Evolutionary conservation across 2,888 invertebrate genomes (phyloP).

Genomic region (Drosophila testacea): DNA sequence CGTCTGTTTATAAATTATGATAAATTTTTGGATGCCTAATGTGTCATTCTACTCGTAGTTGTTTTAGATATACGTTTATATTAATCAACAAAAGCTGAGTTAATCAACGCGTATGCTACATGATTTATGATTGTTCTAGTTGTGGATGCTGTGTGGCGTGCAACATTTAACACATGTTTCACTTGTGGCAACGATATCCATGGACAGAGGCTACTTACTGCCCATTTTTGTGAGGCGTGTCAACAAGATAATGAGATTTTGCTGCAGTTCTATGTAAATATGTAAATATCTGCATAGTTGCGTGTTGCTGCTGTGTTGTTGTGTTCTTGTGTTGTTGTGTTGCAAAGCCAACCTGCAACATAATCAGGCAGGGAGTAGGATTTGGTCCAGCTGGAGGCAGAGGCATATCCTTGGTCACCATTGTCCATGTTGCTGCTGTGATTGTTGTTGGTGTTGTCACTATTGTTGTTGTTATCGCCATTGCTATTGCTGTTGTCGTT

Average conservation of each 20-base stretch:
- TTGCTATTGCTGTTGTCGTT: conserved; percentile 41
- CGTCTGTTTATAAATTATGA: conserved; percentile 64
- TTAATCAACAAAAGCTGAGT: conserved; percentile 54
- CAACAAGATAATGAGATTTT: conserved; percentile 74
- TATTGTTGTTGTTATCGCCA: conserved; percentile 23
- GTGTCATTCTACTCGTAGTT: conserved; percentile 49
- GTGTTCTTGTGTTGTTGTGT: too few species aligned
- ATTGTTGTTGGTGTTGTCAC: conserved; percentile 26
- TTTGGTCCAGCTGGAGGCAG: conserved; percentile 14
- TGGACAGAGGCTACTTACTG: conserved; percentile 10
- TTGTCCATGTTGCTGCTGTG: conserved; percentile 27
- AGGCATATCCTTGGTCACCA: conserved; percentile 5
- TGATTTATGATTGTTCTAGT: conserved; percentile 59
- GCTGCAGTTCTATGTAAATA: conserved; percentile 43
- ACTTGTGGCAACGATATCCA: conserved; percentile 3
- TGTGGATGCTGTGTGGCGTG: conserved; percentile 34
- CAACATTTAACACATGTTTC: conserved; percentile 50
- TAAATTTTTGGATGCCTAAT: conserved; percentile 53
- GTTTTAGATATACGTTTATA: conserved; percentile 37
- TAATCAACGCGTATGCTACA: conserved; percentile 60
- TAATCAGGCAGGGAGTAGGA: conserved; percentile 26
- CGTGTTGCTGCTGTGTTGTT: conserved; percentile 11
- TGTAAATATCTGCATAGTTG: conserved; percentile 55
- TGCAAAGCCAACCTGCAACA: conserved; percentile 50
- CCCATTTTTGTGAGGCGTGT: conserved; percentile 59